Base-by-base conservation (phyloP, 92 coral and sea anemone species). In the Phenganax marumi region DNA sequence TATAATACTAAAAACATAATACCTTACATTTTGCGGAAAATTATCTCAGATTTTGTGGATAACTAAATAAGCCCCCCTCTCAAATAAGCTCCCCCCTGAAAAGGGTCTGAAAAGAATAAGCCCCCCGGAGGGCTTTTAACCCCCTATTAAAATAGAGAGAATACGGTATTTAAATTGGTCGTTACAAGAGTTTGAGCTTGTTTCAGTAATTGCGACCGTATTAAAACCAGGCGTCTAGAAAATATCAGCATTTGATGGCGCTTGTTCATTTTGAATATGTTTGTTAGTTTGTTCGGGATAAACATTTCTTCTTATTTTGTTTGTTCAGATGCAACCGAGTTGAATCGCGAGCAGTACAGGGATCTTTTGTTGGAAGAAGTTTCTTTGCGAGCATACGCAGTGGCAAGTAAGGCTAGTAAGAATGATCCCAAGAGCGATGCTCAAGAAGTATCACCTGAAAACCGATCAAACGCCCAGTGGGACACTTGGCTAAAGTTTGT, bases 401-500 rank as follows among this genome's bases (percentile, higher is more conserved):
- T 68, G 46, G 52, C 25, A 39, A 75, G 79, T 57, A 3, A 85
- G 13, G 86, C 75, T 24, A 61, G 49, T 16, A 7, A 43, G 23
- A 10, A 81, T 69, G 26, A 66, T 13, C 17, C 12, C 0, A 63
- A 61, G 18, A 58, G 23, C 14, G 10, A 50, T 50, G 52, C 39
- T 46, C 19, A 18, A 25, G 50, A 14, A 53, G 52, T 7, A 16
- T 0, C 73, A 50, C 68, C 87, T 18, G 85, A 86, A 73, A 88
- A 79, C 26, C 75, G 88, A 13, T 61, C 86, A 58, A 89, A 86
- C 0, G 64, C 88, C 12, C 81, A 77, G 7, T 93, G 89, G 89
- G 91, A 93, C 75, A 92, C 88, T 62, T 93, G 96, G 96, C 60
- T 87, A 3, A 88, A 79, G 65, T 91, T 93, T 52, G 80, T 92